Base-by-base conservation (phyloP, 1,140 invertebrate genomes). In the Megalopta genalis region DNA sequence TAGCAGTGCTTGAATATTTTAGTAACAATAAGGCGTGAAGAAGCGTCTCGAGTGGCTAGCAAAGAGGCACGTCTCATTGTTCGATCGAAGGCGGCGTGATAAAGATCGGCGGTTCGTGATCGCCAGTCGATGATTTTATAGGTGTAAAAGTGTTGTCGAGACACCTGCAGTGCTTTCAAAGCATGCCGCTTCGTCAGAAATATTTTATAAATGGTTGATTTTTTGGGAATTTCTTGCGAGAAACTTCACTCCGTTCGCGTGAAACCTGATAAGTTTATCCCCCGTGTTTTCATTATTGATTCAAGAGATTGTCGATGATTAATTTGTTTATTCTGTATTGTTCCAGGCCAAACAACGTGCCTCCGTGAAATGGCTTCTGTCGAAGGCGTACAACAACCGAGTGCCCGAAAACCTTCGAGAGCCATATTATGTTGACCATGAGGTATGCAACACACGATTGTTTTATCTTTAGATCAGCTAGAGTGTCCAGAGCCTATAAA, bases 341-440 rank as follows among this genome's bases (percentile, higher is more conserved):
- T 94, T 96, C 54, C 95, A 99, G 98, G 98, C 98, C 87, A 99
- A 99, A 94, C 97, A 99, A 93, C 95, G 97, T 93, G 98, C 98
- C 88, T 99, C 98, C 88, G 96, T 99, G 88, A 97, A 98, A 95
- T 99, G 98, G 98, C 95, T 99, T 83, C 94, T 99, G 70, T 97
- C 97, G 85, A 99, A 99, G 94, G 97, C 98, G 77, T 99, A 98
- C 94, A 98, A 98, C 93, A 98, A 98, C 94, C 96, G 97, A 92
- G 97, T 99, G 89, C 98, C 98, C 85, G 96, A 98, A 88, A 98
- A 99, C 91, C 95, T 99, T 46, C 95, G 95, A 88, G 98, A 99
- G 91, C 98, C 98, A 69, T 99, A 99, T 93, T 99, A 99, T 93
- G 95, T 96, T 90, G 98, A 99, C 95, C 96, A 98, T 93, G 97